A percentile compares a stretch with the other conserved stretches of the same genome.
phyloP scores from a whole-genome alignment of 2,888 invertebrate genomes.

The Melangyna quadrimaculata region DNA sequence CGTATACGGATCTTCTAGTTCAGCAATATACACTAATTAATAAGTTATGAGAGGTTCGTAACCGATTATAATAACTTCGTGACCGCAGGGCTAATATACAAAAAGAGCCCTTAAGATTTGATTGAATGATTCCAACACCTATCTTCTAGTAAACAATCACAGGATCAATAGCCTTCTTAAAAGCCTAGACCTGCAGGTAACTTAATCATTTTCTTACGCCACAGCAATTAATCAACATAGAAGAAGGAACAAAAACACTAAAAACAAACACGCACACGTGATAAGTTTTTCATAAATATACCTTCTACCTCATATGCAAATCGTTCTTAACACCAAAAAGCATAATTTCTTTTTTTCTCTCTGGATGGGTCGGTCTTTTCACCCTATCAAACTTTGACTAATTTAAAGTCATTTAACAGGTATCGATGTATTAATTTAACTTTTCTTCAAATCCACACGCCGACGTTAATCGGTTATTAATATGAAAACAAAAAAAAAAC shows the following conservation, averaged over 20 bases:
- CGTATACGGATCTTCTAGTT: background rate
- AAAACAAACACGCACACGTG: constrained; percentile 4
- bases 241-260: background rate
- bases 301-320: constrained; percentile 36
- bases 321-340: constrained; percentile 3
- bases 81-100: background rate
- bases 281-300: background rate
- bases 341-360: background rate
- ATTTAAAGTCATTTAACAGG: constrained; percentile 39
- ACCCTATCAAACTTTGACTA: constrained; percentile 1
- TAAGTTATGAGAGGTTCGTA: background rate
- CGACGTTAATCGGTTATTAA: constrained; percentile 40
- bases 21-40: background rate
- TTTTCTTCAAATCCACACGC: constrained; percentile 9
- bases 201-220: constrained; percentile 32
- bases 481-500: background rate
- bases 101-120: background rate
- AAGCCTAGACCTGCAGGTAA: background rate
- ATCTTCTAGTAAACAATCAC: background rate
- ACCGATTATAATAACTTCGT: background rate
- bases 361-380: background rate
- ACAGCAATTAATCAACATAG: constrained; percentile 36
- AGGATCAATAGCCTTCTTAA: background rate
- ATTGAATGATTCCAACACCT: background rate
- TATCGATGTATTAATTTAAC: constrained; percentile 38